Evolutionary conservation across 1,140 invertebrate genomes (phyloP).

Genomic region (Medauroidea extradentata): DNA sequence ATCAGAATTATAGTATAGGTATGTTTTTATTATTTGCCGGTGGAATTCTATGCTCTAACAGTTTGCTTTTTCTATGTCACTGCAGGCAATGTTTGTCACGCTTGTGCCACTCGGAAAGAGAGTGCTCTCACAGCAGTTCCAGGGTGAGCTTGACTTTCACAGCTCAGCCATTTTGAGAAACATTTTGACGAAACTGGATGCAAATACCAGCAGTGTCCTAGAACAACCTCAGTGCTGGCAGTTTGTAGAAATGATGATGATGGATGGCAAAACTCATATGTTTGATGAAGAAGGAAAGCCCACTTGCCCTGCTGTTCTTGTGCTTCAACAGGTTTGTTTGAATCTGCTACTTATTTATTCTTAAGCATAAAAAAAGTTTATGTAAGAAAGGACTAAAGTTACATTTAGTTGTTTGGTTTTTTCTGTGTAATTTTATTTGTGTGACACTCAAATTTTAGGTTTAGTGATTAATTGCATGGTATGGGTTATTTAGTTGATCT

Average conservation of each 20-base stretch:
- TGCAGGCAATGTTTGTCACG: background rate
- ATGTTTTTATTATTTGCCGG: too few relatives aligned
- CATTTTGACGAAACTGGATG: background rate
- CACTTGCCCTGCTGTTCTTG: slow-evolving; percentile 1
- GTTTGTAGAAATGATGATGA: background rate
- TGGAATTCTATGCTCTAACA: too few relatives aligned
- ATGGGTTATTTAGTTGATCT: too few relatives aligned
- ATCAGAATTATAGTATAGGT: too few relatives aligned
- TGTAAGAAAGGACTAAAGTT: too few relatives aligned
- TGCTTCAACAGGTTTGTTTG: slow-evolving; percentile 4
- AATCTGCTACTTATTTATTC: too few relatives aligned
- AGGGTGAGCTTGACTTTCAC: background rate
- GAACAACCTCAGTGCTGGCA: background rate
- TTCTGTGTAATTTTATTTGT: too few relatives aligned
- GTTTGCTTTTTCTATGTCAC: too few relatives aligned
- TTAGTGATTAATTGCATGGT: too few relatives aligned
- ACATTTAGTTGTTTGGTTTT: too few relatives aligned
- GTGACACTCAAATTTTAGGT: too few relatives aligned
- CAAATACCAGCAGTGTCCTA: background rate
- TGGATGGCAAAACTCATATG: background rate
- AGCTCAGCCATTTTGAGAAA: background rate
- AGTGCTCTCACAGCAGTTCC: background rate
- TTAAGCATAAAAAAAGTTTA: too few relatives aligned
- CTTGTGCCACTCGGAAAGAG: background rate
- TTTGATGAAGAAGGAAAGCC: background rate